A percentile compares a stretch with the other conserved stretches of the same genome.
Evolutionary conservation across 1,140 invertebrate genomes (phyloP).

Genomic region (Spodoptera litura): DNA sequence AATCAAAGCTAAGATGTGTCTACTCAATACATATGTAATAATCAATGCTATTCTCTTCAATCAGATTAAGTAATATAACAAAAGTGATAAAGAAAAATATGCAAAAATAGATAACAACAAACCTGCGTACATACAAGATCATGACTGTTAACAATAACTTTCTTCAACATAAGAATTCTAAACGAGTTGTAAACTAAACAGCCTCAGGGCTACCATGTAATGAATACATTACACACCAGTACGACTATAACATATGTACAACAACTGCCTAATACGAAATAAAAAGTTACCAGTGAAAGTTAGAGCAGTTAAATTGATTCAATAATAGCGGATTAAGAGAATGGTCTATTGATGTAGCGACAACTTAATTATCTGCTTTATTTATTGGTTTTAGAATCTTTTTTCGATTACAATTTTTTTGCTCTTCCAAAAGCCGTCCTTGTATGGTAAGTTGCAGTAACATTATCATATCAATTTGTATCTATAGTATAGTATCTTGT

Average conservation of each 20-base stretch:
- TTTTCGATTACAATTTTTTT: too few relatives aligned
- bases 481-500: too few relatives aligned
- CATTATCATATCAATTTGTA: not conserved
- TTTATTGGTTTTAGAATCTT: not conserved
- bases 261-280: slow-evolving; percentile 11
- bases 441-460: not conserved
- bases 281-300: not conserved
- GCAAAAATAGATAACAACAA: not conserved
- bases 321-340: slow-evolving; percentile 1
- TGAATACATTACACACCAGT: slow-evolving; percentile 10
- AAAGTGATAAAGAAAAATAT: slow-evolving; percentile 1
- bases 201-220: slow-evolving; percentile 5
- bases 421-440: too few relatives aligned
- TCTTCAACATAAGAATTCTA: slow-evolving; percentile 19
- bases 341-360: slow-evolving; percentile 9
- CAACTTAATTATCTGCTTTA: slow-evolving; percentile 10
- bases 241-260: not conserved
- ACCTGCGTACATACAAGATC: not conserved
- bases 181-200: slow-evolving; percentile 11
- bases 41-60: too few relatives aligned
- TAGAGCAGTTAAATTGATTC: not conserved
- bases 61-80: not conserved
- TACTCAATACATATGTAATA: too few relatives aligned
- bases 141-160: slow-evolving; percentile 15
- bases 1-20: too few relatives aligned